Evolutionary conservation across 1,140 invertebrate genomes (phyloP).

Genomic region (Leguminivora glycinivorella): DNA sequence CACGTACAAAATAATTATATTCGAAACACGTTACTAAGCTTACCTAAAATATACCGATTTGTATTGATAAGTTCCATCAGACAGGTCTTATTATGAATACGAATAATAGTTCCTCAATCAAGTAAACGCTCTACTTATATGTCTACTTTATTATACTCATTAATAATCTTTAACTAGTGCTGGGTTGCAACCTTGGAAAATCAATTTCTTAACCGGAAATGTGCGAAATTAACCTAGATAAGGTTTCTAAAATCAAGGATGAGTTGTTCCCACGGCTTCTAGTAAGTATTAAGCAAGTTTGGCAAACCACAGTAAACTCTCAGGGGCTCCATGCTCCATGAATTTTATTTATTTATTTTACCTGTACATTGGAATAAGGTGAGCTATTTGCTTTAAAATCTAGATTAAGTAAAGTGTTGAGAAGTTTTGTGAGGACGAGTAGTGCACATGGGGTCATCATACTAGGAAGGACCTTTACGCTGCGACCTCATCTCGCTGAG

Average conservation of each 20-base stretch:
- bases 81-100: no score
- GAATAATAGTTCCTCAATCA: not conserved
- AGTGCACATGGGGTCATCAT: not conserved
- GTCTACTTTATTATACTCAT: not conserved
- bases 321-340: no score
- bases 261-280: not conserved
- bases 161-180: not conserved
- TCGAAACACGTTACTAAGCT: no score
- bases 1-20: no score
- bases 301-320: not conserved
- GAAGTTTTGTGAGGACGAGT: not conserved
- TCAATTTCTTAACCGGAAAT: not conserved
- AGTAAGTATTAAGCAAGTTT: not conserved
- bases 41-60: no score
- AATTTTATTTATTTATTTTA: no score
- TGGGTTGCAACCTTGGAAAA: not conserved
- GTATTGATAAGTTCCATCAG: not conserved
- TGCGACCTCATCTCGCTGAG: not conserved
- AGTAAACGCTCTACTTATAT: not conserved
- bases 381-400: not conserved
- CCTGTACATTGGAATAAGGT: no score
- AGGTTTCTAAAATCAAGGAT: not conserved
- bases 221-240: conserved; percentile 6
- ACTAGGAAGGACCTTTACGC: not conserved
- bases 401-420: not conserved